Base-by-base conservation (phyloP, 2,888 invertebrate genomes). In the Seira musarum region DNA sequence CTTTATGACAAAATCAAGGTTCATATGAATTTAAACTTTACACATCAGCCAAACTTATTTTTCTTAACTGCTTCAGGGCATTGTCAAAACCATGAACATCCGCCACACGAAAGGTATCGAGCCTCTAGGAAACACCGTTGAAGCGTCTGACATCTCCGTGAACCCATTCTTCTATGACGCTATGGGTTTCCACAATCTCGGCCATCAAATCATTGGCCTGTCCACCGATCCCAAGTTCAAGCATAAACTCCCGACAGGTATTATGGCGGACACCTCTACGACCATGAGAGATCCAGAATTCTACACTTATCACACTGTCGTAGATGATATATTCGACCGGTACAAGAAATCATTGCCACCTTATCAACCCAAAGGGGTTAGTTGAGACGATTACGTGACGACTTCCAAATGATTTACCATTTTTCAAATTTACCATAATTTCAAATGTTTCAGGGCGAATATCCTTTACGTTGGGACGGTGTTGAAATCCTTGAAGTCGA, bases 241-340 rank as follows among this genome's bases (percentile, higher is more conserved):
- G 35, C 1, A 2, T 0, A 17, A 22, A 30, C 1, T 67, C 6
- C 72, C 77, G 8, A 17, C 61, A 8, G 73, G 77, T 13, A 70
- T 76, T 40, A 95, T 96, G 92, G 95, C 94, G 0, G 95, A 95
- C 87, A 92, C 94, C 0, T 92, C 94, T 0, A 95, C 95, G 0
- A 94, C 95, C 0, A 95, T 96, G 95, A 91, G 71, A 95, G 96
- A 96, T 89, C 95, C 96, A 0, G 89, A 93, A 22, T 96, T 96
- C 90, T 96, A 95, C 90, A 92, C 94, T 88, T 95, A 94, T 94
- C 96, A 96, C 87, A 91, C 93, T 0, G 93, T 92, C 88, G 90
- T 95, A 19, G 94, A 96, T 87, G 93, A 94, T 85, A 89, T 96
- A 40, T 95, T 95, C 91, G 91, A 92, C 84, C 91, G 92, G 83